Conservation (phyloP, 2,888 invertebrate species). For the Lasius platythorax region DNA sequence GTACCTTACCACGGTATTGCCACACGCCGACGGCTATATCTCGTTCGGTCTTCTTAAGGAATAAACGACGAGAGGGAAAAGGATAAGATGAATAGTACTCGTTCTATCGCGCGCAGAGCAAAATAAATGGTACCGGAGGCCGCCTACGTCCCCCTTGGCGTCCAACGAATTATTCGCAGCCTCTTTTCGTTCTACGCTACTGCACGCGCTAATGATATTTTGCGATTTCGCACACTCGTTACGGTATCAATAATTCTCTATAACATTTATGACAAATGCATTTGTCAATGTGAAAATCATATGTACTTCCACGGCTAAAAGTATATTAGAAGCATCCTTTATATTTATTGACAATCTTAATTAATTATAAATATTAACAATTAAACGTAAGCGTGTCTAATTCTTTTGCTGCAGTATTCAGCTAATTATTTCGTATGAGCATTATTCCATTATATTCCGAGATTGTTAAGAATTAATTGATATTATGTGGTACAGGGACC, state of each 20-base stretch:
- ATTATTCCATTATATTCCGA: background rate
- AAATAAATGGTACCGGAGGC: slow-evolving; percentile 76
- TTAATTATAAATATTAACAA: background rate
- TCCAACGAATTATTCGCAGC: slow-evolving; percentile 73
- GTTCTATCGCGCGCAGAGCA: slow-evolving; percentile 71
- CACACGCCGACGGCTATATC: slow-evolving; percentile 61
- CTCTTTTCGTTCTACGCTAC: slow-evolving; percentile 74
- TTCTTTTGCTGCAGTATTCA: background rate
- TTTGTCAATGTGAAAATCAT: background rate
- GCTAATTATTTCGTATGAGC: background rate
- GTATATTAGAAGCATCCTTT: background rate
- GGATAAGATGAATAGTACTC: slow-evolving; percentile 75
- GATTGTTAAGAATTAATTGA: background rate
- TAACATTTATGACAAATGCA: slow-evolving; percentile 27
- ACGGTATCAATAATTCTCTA: slow-evolving; percentile 47
- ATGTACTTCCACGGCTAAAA: too few species aligned
- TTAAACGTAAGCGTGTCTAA: background rate
- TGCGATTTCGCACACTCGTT: slow-evolving; percentile 58
- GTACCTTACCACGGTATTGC: slow-evolving; percentile 15
- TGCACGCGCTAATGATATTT: slow-evolving; percentile 75
- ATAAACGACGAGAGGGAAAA: slow-evolving; percentile 66
- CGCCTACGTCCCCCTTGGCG: slow-evolving; percentile 74
- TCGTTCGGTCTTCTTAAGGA: slow-evolving; percentile 54
- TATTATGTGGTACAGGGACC: background rate
- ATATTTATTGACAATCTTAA: background rate